Conservation (phyloP, 2,113 vertebrate genomes). For the Ellobius talpinus region DNA sequence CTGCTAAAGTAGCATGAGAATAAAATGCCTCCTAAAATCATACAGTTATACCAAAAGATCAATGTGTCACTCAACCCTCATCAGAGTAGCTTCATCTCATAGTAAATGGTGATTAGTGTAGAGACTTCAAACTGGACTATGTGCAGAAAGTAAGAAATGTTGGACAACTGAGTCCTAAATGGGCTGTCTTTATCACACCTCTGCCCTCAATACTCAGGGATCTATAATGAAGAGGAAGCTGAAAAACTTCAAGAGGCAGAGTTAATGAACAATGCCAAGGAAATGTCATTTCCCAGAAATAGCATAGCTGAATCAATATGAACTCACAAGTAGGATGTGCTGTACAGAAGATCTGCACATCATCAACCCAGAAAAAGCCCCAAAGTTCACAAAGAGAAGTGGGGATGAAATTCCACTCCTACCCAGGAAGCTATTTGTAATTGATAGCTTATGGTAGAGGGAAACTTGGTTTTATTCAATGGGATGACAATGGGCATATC, state of each 20-base stretch:
- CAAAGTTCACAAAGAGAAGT: not conserved
- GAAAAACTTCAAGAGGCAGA: not conserved
- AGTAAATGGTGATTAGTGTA: not conserved
- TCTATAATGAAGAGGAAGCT: not conserved
- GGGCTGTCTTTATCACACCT: not conserved
- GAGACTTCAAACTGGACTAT: not conserved
- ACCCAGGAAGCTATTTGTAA: not conserved
- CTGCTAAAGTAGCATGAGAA: no score
- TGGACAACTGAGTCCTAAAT: not conserved
- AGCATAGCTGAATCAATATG: not conserved
- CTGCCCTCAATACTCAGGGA: not conserved
- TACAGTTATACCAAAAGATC: not conserved
- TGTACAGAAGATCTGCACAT: not conserved
- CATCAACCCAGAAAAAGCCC: not conserved
- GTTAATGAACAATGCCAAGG: not conserved
- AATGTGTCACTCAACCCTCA: not conserved
- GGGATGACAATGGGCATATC: not conserved
- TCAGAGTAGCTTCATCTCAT: not conserved
- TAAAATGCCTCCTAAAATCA: not conserved
- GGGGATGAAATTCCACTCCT: not conserved
- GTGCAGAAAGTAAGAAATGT: not conserved
- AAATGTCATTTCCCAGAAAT: not conserved
- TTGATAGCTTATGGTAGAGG: not conserved
- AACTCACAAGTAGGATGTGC: not conserved
- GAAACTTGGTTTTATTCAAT: not conserved